Evolutionary conservation across 2,888 invertebrate species (phyloP).

Genomic region (Alloscopus bannaensis): DNA sequence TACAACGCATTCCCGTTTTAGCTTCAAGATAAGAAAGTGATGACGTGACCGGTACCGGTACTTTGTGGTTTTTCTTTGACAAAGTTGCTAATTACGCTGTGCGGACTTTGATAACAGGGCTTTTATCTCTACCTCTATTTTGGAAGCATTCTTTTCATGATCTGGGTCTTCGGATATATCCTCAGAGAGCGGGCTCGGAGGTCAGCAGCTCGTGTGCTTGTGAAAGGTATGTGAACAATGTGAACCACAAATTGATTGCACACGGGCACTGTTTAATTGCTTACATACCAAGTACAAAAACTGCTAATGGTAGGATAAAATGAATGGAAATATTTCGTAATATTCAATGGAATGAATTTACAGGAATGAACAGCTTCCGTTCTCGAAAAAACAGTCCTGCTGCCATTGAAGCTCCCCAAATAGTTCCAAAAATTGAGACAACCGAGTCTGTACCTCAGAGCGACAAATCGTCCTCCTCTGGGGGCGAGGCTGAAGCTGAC

Average conservation of each 20-base stretch:
- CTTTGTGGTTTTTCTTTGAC: conserved; percentile 64
- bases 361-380: conserved; percentile 45
- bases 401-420: conserved; percentile 19
- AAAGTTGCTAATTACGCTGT: conserved; percentile 25
- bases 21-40: too few relatives aligned
- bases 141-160: conserved; percentile 88
- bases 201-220: conserved; percentile 61
- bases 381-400: conserved; percentile 18
- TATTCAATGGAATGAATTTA: background rate
- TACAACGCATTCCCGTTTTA: too few relatives aligned
- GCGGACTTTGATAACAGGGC: conserved; percentile 79
- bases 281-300: background rate
- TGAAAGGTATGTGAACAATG: conserved; percentile 46
- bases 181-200: conserved; percentile 78
- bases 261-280: background rate
- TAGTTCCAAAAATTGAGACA: background rate
- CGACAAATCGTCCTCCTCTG: conserved; percentile 32
- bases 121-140: conserved; percentile 92
- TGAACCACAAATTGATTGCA: background rate
- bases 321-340: background rate
- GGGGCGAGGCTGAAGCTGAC: conserved; percentile 22
- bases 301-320: background rate
- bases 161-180: conserved; percentile 89
- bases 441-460: background rate
- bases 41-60: background rate